phyloP scores from a whole-genome alignment of 2,797 vertebrate species.

The Hydrocynus forskahlii region DNA sequence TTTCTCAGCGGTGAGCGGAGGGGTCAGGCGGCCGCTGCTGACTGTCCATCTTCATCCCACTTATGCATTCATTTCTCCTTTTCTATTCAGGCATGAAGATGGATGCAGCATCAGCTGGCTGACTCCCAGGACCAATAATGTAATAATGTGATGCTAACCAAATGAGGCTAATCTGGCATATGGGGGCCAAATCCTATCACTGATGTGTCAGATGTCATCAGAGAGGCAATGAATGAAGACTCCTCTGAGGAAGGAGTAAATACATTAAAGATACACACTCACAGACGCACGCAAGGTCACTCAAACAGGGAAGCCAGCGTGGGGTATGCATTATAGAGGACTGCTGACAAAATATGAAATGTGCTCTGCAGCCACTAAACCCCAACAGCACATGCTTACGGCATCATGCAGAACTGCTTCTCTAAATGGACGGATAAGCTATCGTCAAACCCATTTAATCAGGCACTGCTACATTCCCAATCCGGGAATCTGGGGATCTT shows the following conservation, averaged over 20 bases:
- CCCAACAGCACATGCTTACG: slow-evolving; percentile 10
- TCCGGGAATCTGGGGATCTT: not conserved
- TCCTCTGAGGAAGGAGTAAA: slow-evolving; percentile 53
- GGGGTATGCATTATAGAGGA: slow-evolving; percentile 40
- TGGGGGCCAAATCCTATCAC: slow-evolving; percentile 60
- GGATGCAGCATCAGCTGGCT: slow-evolving; percentile 60
- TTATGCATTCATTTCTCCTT: slow-evolving; percentile 19
- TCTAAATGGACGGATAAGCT: slow-evolving; percentile 24
- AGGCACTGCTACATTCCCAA: slow-evolving; percentile 13
- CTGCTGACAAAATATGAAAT: slow-evolving; percentile 54
- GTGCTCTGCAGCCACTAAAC: slow-evolving; percentile 29
- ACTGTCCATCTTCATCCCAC: slow-evolving; percentile 9
- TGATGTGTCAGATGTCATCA: slow-evolving; percentile 64
- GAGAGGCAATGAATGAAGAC: slow-evolving; percentile 53
- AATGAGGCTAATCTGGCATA: slow-evolving; percentile 62
- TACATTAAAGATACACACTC: slow-evolving; percentile 51
- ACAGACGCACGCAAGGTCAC: slow-evolving; percentile 53
- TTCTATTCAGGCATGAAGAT: slow-evolving; percentile 39
- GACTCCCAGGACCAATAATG: slow-evolving; percentile 58
- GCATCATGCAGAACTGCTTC: slow-evolving; percentile 14
- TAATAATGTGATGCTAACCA: slow-evolving; percentile 60
- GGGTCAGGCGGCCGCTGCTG: not conserved
- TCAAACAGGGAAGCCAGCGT: slow-evolving; percentile 32
- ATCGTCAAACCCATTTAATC: slow-evolving; percentile 33
- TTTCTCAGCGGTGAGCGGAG: slow-evolving; percentile 4